A percentile compares a stretch with the other conserved stretches of the same genome.
phyloP scores from a whole-genome alignment of 2,888 invertebrate genomes.

The Therioaphis trifolii region DNA sequence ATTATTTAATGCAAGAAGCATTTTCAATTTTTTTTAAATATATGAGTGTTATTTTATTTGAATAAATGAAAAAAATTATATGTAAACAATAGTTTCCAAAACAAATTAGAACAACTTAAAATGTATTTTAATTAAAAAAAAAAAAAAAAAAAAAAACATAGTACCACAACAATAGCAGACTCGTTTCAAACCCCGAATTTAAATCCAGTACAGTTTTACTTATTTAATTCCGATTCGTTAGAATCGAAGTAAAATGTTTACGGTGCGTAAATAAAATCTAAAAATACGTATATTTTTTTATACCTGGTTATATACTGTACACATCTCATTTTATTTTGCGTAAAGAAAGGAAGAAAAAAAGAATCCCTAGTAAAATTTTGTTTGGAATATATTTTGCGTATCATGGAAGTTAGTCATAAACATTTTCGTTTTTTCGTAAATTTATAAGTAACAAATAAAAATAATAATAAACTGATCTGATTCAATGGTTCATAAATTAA shows the following conservation, averaged over 20 bases:
- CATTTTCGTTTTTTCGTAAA: slow-evolving; percentile 12
- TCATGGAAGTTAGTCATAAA: slow-evolving; percentile 11
- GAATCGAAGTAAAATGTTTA: background rate
- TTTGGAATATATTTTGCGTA: background rate
- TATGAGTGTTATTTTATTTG: background rate
- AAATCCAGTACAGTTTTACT: slow-evolving; percentile 31
- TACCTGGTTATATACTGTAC: background rate
- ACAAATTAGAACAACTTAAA: background rate
- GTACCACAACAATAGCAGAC: background rate
- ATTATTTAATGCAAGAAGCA: background rate
- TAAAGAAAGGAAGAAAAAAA: background rate
- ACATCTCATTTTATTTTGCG: slow-evolving; percentile 5
- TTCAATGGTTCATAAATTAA: background rate
- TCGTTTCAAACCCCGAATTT: background rate
- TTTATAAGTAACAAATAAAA: background rate
- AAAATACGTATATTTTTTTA: background rate
- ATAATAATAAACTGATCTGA: slow-evolving; percentile 12
- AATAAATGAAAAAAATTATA: background rate
- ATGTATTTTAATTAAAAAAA: background rate
- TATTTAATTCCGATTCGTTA: slow-evolving; percentile 35
- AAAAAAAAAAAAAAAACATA: background rate
- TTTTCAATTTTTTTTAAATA: background rate
- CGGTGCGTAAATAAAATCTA: background rate
- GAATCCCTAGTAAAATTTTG: background rate
- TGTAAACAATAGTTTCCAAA: background rate